These are phyloP conservation scores for Brachylomia viminalis DNA, from an alignment of 2,888 invertebrate genomes.

Conservation along the genomic window DNA sequence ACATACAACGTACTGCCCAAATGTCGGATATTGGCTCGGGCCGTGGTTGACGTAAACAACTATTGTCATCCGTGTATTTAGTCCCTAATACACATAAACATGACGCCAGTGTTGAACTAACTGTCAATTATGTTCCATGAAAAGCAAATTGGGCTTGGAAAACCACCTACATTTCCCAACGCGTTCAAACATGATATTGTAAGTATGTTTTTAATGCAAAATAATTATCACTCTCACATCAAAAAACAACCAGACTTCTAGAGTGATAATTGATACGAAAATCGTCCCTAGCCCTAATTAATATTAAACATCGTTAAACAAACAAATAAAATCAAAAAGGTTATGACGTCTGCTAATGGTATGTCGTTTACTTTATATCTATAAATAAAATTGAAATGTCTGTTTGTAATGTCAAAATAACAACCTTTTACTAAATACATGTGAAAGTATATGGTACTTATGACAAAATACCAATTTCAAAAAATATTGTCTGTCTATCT, in stretches of 20 bases:
- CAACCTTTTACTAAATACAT: too few relatives aligned
- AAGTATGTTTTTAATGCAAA: neutral
- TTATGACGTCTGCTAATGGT: neutral
- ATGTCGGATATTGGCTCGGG: constrained; percentile 50
- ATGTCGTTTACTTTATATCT: neutral
- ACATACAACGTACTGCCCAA: constrained; percentile 28
- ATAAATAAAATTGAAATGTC: too few relatives aligned
- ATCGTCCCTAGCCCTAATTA: constrained; percentile 20
- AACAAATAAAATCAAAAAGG: neutral
- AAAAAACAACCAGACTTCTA: neutral
- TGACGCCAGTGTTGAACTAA: constrained; percentile 34
- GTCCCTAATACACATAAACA: constrained; percentile 40
- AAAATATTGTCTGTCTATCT: too few relatives aligned
- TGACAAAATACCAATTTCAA: too few relatives aligned
- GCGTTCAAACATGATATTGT: neutral
- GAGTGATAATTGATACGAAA: neutral
- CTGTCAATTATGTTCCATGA: neutral
- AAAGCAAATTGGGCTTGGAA: neutral
- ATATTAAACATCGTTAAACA: constrained; percentile 18
- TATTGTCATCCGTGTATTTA: constrained; percentile 57
- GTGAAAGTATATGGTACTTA: too few relatives aligned
- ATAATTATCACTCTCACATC: neutral
- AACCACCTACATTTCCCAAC: neutral
- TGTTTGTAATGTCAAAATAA: too few relatives aligned
- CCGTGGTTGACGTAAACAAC: constrained; percentile 54